These are phyloP conservation scores for Poeciliopsis infans DNA, from an alignment of 2,797 vertebrate genomes.

Conservation along the genomic window DNA sequence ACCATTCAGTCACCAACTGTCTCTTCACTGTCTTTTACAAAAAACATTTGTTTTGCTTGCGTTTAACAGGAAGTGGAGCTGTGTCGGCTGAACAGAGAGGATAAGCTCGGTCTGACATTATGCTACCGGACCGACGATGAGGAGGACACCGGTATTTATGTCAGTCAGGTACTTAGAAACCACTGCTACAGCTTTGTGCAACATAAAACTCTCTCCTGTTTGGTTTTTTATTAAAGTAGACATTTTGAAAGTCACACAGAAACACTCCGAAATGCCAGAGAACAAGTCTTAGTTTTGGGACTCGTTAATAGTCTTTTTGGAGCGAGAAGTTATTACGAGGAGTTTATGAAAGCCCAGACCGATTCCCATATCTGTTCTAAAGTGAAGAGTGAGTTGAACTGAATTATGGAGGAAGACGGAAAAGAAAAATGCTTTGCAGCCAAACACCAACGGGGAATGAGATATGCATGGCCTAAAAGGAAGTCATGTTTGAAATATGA, in stretches of 20 bases:
- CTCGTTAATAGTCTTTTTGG: constrained; percentile 10
- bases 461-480: constrained; percentile 57
- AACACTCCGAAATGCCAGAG: constrained; percentile 5
- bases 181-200: background rate
- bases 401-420: constrained; percentile 22
- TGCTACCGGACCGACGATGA: constrained; percentile 97
- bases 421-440: constrained; percentile 33
- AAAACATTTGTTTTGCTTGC: background rate
- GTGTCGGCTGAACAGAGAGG: constrained; percentile 88
- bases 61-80: constrained; percentile 89
- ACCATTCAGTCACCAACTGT: background rate
- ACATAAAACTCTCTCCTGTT: background rate
- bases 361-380: constrained; percentile 41
- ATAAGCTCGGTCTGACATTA: constrained; percentile 94
- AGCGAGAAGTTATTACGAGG: constrained; percentile 60
- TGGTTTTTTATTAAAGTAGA: background rate
- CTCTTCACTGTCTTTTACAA: background rate
- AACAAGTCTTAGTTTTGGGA: background rate
- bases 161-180: constrained; percentile 85
- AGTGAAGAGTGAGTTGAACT: constrained; percentile 22
- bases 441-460: constrained; percentile 53
- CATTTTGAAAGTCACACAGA: constrained; percentile 1
- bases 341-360: constrained; percentile 53
- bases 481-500: constrained; percentile 72
- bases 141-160: constrained; percentile 92